A percentile compares a stretch with the other conserved stretches of the same genome.
Conservation (phyloP, 2,113 vertebrate species). For the Carassius gibelio region DNA sequence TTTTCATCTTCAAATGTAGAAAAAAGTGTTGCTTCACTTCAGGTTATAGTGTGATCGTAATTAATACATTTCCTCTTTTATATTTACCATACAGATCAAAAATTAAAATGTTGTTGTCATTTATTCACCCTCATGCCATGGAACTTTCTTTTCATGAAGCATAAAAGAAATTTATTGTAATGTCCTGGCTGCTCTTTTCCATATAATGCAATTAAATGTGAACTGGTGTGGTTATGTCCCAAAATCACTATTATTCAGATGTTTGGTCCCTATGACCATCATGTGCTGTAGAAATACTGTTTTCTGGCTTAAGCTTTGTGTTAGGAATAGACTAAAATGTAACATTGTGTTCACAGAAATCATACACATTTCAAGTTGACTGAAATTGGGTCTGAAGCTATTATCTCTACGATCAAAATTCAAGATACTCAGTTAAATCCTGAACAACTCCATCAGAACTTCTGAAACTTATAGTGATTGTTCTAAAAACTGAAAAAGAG, state of each 20-base stretch:
- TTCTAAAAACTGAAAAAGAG: too few relatives aligned
- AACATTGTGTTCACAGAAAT: background rate
- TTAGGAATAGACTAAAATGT: background rate
- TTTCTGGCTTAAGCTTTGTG: too few relatives aligned
- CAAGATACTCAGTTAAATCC: background rate
- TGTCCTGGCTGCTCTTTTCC: background rate
- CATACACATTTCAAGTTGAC: too few relatives aligned
- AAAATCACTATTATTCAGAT: background rate
- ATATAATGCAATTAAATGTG: background rate
- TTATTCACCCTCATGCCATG: background rate
- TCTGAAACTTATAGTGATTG: background rate
- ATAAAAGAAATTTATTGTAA: background rate
- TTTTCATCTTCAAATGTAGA: constrained; percentile 33
- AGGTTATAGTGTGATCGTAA: constrained; percentile 6
- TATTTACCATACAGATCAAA: background rate
- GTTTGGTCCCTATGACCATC: background rate
- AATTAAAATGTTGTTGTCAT: background rate
- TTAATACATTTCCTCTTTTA: background rate
- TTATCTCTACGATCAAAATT: too few relatives aligned
- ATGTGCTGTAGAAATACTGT: background rate
- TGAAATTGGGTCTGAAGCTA: background rate
- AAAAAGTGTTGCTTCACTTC: background rate
- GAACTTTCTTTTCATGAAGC: background rate
- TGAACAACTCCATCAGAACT: background rate
- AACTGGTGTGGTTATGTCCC: background rate